These are phyloP conservation scores for Hemibagrus wyckioides DNA, from an alignment of 2,113 vertebrate genomes.

Conservation along the genomic window DNA sequence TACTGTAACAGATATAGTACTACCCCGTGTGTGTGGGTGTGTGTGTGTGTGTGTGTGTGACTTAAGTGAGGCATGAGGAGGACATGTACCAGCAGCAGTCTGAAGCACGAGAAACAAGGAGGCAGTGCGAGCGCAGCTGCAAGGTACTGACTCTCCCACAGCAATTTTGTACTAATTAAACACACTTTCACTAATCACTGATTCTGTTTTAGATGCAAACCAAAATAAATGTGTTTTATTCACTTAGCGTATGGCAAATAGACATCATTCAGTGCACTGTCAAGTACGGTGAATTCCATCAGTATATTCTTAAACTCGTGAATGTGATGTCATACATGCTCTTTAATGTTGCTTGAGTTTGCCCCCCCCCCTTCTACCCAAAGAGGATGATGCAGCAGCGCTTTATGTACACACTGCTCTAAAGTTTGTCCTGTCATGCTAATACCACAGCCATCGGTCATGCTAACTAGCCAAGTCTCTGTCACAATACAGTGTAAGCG, in stretches of 20 bases:
- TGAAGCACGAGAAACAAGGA: constrained; percentile 71
- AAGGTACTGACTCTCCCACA: constrained; percentile 60
- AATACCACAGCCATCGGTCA: too few species aligned
- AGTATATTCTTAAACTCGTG: not conserved
- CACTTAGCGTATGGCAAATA: not conserved
- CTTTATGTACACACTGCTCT: not conserved
- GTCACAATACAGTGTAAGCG: not conserved
- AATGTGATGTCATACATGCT: not conserved
- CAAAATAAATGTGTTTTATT: not conserved
- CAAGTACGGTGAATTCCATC: not conserved
- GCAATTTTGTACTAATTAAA: not conserved
- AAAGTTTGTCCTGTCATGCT: not conserved
- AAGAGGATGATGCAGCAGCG: too few species aligned
- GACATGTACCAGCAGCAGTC: constrained; percentile 71
- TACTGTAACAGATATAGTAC: not conserved
- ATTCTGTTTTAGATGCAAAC: not conserved
- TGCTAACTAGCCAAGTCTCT: not conserved
- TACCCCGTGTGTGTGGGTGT: constrained; percentile 15
- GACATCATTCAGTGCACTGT: not conserved
- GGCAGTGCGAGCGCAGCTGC: constrained; percentile 68
- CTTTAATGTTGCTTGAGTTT: not conserved
- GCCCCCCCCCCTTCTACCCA: not conserved
- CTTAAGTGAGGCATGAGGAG: constrained; percentile 73
- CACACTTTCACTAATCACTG: not conserved
- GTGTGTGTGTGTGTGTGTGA: constrained; percentile 20